A percentile compares a stretch with the other conserved stretches of the same genome.
Evolutionary conservation across 2,888 invertebrate genomes (phyloP).

Genomic region (Neria commutata): DNA sequence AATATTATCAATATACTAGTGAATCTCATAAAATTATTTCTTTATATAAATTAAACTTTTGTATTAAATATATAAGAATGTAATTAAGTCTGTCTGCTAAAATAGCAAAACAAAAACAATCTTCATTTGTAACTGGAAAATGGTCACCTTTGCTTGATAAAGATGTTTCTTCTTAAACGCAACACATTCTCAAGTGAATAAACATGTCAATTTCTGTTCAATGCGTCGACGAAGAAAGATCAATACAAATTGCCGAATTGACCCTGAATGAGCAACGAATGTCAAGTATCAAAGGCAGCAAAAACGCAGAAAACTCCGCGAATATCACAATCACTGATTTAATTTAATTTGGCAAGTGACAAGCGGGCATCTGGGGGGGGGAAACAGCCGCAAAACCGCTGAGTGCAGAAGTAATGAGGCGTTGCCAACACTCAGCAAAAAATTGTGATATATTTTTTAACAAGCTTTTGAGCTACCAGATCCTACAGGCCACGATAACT

Average conservation of each 20-base stretch:
- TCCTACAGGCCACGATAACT: too few relatives aligned
- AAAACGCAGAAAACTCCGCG: conserved; percentile 8
- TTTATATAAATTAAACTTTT: too few relatives aligned
- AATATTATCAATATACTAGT: too few relatives aligned
- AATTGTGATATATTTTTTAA: too few relatives aligned
- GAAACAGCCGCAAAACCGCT: neutral
- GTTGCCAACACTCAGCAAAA: neutral
- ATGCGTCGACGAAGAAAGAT: conserved; percentile 27
- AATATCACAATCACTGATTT: neutral
- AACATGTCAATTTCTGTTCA: conserved; percentile 33
- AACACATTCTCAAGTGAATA: conserved; percentile 21
- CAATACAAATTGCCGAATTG: conserved; percentile 50
- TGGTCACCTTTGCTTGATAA: too few relatives aligned
- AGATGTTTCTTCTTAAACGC: too few relatives aligned
- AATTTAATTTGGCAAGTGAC: conserved; percentile 1
- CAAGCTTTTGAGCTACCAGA: too few relatives aligned
- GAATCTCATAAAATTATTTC: too few relatives aligned
- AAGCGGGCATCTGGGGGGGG: conserved; percentile 6
- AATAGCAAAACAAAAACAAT: too few relatives aligned
- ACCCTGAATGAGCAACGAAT: conserved; percentile 46
- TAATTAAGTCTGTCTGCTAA: too few relatives aligned
- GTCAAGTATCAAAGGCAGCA: conserved; percentile 30
- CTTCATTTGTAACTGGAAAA: too few relatives aligned
- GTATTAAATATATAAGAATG: too few relatives aligned
- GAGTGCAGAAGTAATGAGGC: neutral